A percentile compares a stretch with the other conserved stretches of the same genome.
These are phyloP conservation scores for Euglossa dilemma DNA, from an alignment of 1,140 invertebrate genomes.

Conservation along the genomic window DNA sequence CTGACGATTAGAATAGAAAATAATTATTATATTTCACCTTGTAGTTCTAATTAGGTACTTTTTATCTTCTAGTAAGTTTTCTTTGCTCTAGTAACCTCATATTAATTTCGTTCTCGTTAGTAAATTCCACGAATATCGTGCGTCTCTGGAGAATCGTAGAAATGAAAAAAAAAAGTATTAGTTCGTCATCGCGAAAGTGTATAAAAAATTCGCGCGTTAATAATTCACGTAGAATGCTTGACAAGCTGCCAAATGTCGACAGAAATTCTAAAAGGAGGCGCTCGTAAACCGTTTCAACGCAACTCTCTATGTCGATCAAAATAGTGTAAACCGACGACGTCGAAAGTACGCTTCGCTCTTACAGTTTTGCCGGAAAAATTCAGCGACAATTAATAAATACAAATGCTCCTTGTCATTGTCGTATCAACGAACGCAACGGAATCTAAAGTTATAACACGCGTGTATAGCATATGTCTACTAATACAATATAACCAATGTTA, in stretches of 20 bases:
- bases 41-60: too few species aligned
- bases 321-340: background rate
- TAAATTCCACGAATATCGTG: background rate
- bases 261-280: constrained; percentile 35
- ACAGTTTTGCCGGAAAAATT: background rate
- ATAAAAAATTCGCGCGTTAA: background rate
- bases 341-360: background rate
- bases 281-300: constrained; percentile 19
- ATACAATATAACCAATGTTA: background rate
- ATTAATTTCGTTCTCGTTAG: too few species aligned
- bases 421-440: background rate
- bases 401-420: background rate
- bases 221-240: constrained; percentile 11
- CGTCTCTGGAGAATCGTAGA: background rate
- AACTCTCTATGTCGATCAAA: constrained; percentile 1
- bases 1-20: too few species aligned
- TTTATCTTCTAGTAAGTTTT: too few species aligned
- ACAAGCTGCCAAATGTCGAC: constrained; percentile 11
- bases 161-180: background rate
- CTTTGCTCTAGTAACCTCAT: too few species aligned
- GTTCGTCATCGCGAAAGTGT: background rate
- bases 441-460: background rate
- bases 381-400: background rate
- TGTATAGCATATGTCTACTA: too few species aligned
- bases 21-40: too few species aligned